These are phyloP conservation scores for Chelidonichthys spinosus DNA, from an alignment of 2,797 vertebrate genomes.

Conservation along the genomic window DNA sequence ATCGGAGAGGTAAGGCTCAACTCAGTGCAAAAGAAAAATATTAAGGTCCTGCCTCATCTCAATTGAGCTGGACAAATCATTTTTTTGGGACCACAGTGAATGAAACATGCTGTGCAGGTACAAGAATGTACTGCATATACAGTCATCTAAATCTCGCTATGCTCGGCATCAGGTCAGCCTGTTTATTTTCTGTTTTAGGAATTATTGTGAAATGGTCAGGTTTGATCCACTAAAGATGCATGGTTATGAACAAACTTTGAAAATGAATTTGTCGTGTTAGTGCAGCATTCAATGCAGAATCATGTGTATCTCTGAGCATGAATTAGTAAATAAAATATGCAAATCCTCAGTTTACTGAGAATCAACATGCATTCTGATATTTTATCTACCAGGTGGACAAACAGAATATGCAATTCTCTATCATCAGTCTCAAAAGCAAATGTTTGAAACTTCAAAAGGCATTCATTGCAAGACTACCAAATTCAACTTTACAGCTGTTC, in stretches of 20 bases:
- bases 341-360: background rate
- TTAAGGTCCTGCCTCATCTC: background rate
- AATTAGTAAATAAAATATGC: background rate
- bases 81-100: conserved; percentile 10
- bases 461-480: background rate
- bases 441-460: background rate
- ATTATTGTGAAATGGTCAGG: conserved; percentile 24
- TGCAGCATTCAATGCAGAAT: conserved; percentile 1
- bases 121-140: background rate
- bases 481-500: background rate
- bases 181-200: conserved; percentile 28
- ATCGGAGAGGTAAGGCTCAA: background rate
- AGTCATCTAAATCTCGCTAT: conserved; percentile 16
- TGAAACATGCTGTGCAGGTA: conserved; percentile 7
- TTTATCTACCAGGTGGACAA: background rate
- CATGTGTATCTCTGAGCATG: background rate
- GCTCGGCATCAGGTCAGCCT: conserved; percentile 26
- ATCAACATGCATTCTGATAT: background rate
- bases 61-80: background rate
- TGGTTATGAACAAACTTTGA: too few relatives aligned
- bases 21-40: background rate
- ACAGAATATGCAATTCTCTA: background rate
- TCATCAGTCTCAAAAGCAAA: background rate
- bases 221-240: conserved; percentile 16
- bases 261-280: background rate